These are phyloP conservation scores for Batillaria attramentaria DNA, from an alignment of 1,140 invertebrate species.

Conservation along the genomic window DNA sequence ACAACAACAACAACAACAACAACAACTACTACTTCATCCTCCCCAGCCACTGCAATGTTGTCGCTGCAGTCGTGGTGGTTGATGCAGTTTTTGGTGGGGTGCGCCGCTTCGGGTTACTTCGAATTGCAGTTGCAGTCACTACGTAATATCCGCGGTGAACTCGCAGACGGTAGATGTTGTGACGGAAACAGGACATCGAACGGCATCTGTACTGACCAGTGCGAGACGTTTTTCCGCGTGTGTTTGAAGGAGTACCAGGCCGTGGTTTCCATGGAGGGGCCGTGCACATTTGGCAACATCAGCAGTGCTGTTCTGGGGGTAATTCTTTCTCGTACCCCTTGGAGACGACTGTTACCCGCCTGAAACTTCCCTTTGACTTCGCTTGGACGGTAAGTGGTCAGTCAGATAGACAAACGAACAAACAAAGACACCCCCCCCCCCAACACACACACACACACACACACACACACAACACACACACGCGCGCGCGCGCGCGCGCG, in stretches of 20 bases:
- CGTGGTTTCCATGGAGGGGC: conserved; percentile 88
- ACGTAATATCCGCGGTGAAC: conserved; percentile 86
- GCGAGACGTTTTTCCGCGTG: conserved; percentile 90
- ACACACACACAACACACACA: no score
- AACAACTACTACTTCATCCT: no score
- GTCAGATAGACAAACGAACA: no score
- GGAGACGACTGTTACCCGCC: conserved; percentile 75
- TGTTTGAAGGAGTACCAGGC: conserved; percentile 96
- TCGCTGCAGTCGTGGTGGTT: conserved; percentile 11
- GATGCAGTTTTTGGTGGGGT: conserved; percentile 15
- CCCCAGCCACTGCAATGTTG: not conserved
- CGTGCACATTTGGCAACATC: conserved; percentile 93
- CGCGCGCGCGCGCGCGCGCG: no score
- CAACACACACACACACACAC: no score
- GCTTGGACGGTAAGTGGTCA: conserved; percentile 75
- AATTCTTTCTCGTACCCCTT: conserved; percentile 81
- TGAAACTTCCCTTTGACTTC: conserved; percentile 91
- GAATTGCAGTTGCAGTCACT: conserved; percentile 81
- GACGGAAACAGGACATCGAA: conserved; percentile 71
- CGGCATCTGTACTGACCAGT: conserved; percentile 81
- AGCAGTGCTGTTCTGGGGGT: conserved; percentile 87
- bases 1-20: no score
- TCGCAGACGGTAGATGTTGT: conserved; percentile 86
- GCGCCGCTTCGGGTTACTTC: conserved; percentile 86
- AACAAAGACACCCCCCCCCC: no score